Evolutionary conservation across 2,888 invertebrate genomes (phyloP).

Genomic region (Chloroclystis v-ata): DNA sequence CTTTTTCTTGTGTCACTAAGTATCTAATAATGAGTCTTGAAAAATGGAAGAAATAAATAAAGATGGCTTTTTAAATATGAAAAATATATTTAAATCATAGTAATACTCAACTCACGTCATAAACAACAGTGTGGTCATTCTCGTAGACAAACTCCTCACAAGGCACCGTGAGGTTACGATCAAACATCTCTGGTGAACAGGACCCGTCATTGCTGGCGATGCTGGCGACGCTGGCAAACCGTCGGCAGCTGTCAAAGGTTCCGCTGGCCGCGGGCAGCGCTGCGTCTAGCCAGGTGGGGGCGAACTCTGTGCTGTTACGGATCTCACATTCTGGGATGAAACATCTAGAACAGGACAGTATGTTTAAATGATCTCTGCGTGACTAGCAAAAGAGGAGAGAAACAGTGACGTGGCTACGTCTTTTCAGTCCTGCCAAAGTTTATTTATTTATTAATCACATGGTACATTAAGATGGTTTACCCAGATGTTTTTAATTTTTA

Average conservation of each 20-base stretch:
- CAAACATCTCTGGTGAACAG: conserved; percentile 51
- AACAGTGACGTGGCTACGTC: no score
- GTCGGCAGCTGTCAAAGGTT: conserved; percentile 62
- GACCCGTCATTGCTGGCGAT: conserved; percentile 6
- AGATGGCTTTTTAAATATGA: no score
- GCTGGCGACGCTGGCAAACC: conserved; percentile 40
- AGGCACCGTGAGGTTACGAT: conserved; percentile 28
- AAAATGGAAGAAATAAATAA: no score
- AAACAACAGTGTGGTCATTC: conserved; percentile 41
- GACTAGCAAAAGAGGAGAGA: no score
- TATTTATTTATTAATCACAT: no score
- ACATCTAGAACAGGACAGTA: conserved; percentile 37
- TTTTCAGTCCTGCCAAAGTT: no score
- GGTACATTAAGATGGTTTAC: no score
- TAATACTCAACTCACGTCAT: conserved; percentile 24
- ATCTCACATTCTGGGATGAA: conserved; percentile 51
- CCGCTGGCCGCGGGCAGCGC: conserved; percentile 55
- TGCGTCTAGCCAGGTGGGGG: conserved; percentile 61
- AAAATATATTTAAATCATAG: no score
- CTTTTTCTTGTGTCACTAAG: no score
- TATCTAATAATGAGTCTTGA: no score
- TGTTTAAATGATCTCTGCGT: not conserved
- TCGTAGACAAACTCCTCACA: conserved; percentile 55
- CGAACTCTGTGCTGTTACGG: conserved; percentile 35
- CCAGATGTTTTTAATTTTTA: no score